phyloP scores from a whole-genome alignment of 1,140 invertebrate genomes.

The Drosophila nebulosa region DNA sequence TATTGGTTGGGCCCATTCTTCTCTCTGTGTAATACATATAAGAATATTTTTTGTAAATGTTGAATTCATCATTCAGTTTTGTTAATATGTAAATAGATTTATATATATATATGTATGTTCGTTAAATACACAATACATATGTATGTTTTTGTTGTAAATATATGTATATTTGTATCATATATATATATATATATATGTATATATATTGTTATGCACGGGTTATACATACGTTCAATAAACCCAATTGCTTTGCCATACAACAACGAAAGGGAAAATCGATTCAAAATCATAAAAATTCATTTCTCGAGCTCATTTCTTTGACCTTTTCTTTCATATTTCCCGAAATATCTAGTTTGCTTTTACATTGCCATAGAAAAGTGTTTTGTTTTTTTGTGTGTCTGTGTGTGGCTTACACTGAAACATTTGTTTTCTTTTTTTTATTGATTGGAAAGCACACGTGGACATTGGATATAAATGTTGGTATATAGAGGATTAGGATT shows the following conservation, averaged over 20 bases:
- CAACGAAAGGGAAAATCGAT: not conserved
- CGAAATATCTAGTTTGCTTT: constrained; percentile 13
- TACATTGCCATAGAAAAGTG: constrained; percentile 10
- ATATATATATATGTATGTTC: constrained; percentile 35
- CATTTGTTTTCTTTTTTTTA: constrained; percentile 29
- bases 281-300: not conserved
- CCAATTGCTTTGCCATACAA: constrained; percentile 59
- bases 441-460: constrained; percentile 44
- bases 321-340: not conserved
- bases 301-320: not conserved
- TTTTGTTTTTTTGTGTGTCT: constrained; percentile 10
- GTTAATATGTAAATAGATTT: constrained; percentile 42
- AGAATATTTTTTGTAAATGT: constrained; percentile 66
- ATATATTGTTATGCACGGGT: constrained; percentile 24
- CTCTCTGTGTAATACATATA: constrained; percentile 46
- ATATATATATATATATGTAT: constrained; percentile 35
- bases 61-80: constrained; percentile 29
- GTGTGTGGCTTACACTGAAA: constrained; percentile 45
- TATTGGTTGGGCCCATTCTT: constrained; percentile 1
- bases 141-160: constrained; percentile 65
- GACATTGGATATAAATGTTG: constrained; percentile 24
- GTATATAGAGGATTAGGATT: not conserved
- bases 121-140: constrained; percentile 48
- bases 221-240: constrained; percentile 58
- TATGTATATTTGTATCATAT: constrained; percentile 51